Base-by-base conservation (phyloP, 2,797 vertebrate species). In the Acipenser oxyrinchus region DNA sequence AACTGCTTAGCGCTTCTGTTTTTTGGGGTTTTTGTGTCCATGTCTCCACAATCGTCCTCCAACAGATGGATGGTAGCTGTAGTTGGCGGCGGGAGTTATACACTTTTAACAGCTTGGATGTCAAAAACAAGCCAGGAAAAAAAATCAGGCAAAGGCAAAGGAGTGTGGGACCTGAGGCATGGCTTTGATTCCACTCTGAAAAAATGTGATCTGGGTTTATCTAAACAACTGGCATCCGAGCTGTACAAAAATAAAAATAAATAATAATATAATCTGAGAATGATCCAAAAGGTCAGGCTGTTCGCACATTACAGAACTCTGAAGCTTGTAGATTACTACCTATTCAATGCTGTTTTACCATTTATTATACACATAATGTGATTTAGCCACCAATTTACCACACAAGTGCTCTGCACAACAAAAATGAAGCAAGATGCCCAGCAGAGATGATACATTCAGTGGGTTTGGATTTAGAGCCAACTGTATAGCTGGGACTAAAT, bases 31-130 rank as follows among this genome's bases (percentile, higher is more conserved):
- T 81, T 83, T 83, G 82, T 78, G 78, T 74, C 79, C 79, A 73
- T 76, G 73, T 86, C 88, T 84, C 81, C 84, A 89, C 90, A 94
- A 93, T 85, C 90, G 87, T 86, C 81, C 87, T 75, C 84, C 84
- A 92, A 91, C 93, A 97, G 93, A 95, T 94, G 93, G 92, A 93
- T 68, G 74, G 86, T 80, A 83, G 88, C 87, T 85, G 85, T 74
- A 79, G 82, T 79, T 86, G 85, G 84, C 83, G 82, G 80, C 81
- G 77, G 77, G 85, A 85, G 82, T 84, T 78, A 84, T 75, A 77
- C 64, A 63, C 69, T 82, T 84, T 84, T 79, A 88, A 87, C 78
- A 86, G 77, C 73, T 73, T 81, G 65, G 72, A 76, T 81, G 70
- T 70, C 62, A 69, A 66, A 70, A 66, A 66, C 65, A 73, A 76